Conservation (phyloP, 2,113 vertebrate species). For the Nibea albiflora region DNA sequence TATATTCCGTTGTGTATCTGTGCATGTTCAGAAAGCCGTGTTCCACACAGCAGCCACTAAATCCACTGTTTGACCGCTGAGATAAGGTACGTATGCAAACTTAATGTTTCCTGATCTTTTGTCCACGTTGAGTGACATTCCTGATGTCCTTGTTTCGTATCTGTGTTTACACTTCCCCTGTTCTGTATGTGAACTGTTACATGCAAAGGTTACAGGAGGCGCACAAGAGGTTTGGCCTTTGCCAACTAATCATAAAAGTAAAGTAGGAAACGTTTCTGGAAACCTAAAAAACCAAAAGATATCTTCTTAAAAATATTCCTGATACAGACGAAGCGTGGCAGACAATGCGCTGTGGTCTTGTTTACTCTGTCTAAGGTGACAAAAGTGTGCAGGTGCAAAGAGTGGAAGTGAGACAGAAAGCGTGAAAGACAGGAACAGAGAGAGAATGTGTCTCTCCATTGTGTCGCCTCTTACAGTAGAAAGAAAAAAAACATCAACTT, state of each 20-base stretch:
- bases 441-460: neutral
- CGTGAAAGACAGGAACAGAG: neutral
- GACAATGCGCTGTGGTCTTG: neutral
- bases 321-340: neutral
- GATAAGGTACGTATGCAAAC: conserved; percentile 49
- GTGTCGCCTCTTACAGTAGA: neutral
- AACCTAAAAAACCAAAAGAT: neutral
- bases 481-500: neutral
- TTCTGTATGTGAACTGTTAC: conserved; percentile 14
- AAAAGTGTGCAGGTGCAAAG: neutral
- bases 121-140: conserved; percentile 50
- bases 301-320: neutral
- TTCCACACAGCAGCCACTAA: neutral
- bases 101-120: conserved; percentile 51
- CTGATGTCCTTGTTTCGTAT: conserved; percentile 55
- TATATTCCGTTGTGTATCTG: neutral
- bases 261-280: neutral
- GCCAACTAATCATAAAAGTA: neutral
- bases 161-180: conserved; percentile 47
- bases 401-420: neutral
- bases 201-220: conserved; percentile 29
- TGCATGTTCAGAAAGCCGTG: neutral
- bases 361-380: conserved; percentile 1
- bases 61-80: conserved; percentile 31
- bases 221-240: neutral